A percentile compares a stretch with the other conserved stretches of the same genome.
Evolutionary conservation across 1,140 invertebrate genomes (phyloP).

Genomic region (Formica exsecta): DNA sequence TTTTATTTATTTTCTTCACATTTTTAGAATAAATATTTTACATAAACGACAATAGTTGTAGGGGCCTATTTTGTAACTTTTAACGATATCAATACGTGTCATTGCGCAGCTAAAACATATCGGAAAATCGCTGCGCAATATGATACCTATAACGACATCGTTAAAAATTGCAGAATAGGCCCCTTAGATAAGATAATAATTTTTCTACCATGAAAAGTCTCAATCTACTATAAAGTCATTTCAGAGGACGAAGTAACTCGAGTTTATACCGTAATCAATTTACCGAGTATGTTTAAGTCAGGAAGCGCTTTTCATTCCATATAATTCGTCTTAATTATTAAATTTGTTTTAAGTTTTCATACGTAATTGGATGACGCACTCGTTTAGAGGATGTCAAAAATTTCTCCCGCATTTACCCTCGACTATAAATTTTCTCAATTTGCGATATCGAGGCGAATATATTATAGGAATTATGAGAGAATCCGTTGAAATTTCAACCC

Average conservation of each 20-base stretch:
- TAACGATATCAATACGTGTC: too few relatives aligned
- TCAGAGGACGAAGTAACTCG: background rate
- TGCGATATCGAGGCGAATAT: background rate
- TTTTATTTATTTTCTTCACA: background rate
- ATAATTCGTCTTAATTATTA: constrained; percentile 7
- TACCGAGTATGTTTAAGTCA: background rate
- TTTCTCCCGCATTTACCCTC: background rate
- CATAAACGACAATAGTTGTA: background rate
- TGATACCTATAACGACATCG: too few relatives aligned
- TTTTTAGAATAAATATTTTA: background rate
- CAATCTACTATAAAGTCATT: background rate
- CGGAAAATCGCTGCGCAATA: too few relatives aligned
- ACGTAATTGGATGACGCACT: background rate
- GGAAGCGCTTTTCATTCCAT: background rate
- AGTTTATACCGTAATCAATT: constrained; percentile 22
- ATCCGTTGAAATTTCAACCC: background rate
- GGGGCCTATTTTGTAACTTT: too few relatives aligned
- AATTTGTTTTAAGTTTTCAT: constrained; percentile 26
- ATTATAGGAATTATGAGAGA: background rate
- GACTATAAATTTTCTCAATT: background rate
- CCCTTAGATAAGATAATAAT: background rate
- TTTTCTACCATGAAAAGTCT: background rate
- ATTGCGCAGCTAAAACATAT: too few relatives aligned
- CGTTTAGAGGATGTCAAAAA: background rate
- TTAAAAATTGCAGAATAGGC: too few relatives aligned